phyloP scores from a whole-genome alignment of 2,113 vertebrate genomes.

The Pelecanoides urinatrix region DNA sequence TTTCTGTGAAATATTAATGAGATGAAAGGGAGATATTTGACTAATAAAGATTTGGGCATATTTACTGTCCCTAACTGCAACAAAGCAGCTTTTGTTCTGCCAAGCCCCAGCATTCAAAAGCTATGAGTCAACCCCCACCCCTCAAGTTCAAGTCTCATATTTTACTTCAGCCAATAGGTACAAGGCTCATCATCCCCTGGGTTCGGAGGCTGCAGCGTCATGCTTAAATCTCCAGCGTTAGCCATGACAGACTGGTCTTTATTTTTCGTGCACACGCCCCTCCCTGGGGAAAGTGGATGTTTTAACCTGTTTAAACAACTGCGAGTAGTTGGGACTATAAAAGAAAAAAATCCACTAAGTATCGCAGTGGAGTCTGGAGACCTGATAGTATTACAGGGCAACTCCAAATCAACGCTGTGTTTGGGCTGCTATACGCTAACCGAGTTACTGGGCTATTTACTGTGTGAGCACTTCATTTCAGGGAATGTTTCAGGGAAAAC shows the following conservation, averaged over 20 bases:
- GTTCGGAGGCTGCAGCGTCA: background rate
- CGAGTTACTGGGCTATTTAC: background rate
- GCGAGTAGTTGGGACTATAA: background rate
- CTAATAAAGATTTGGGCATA: conserved; percentile 21
- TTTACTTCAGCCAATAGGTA: background rate
- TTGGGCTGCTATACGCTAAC: background rate
- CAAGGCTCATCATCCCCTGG: background rate
- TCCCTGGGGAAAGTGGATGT: background rate
- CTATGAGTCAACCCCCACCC: background rate
- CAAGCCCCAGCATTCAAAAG: background rate
- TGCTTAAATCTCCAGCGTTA: accelerated
- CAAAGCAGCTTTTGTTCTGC: conserved; percentile 41
- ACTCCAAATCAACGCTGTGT: background rate
- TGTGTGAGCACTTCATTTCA: background rate
- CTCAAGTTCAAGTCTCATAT: background rate
- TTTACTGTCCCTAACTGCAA: conserved; percentile 15
- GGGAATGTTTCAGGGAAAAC: background rate
- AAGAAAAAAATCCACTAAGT: background rate
- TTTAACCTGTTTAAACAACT: background rate
- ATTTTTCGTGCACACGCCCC: background rate
- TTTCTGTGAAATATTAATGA: conserved; percentile 54
- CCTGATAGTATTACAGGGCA: background rate
- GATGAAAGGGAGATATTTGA: conserved; percentile 10
- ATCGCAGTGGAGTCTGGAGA: background rate
- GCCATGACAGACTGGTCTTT: background rate